Base-by-base conservation (phyloP, 2,797 vertebrate species). In the Cheracebus regulus region DNA sequence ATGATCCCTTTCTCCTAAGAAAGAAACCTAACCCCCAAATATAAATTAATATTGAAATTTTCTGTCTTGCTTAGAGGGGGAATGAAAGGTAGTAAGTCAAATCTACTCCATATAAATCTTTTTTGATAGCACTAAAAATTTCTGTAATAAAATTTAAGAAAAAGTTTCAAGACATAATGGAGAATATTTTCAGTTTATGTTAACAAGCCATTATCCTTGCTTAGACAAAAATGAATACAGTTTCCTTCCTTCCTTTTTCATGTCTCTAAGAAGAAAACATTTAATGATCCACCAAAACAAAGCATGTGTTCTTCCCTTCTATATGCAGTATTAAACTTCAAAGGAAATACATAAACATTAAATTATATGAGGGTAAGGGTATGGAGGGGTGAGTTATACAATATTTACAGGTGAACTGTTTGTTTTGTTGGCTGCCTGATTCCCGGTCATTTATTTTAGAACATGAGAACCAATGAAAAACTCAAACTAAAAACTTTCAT, bases 81-180 rank as follows among this genome's bases (percentile, higher is more conserved):
- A 94, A 89, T 89, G 57, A 91, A 93, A 93, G 57, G 41, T 46
- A 89, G 28, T 90, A 90, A 89, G 80, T 28, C 81, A 97, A 67
- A 82, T 64, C 20, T 36, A 95, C 15, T 82, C 36, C 78, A 91
- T 5, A 82, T 72, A 93, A 93, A 90, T 91, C 46, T 79, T 97
- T 61, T 87, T 88, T 89, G 50, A 75, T 0, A 75, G 5, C 46
- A 94, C 64, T 93, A 97, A n/a, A 78, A 96, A 93, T 88, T 88
- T 95, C 70, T 94, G 78, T 90, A 93, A 96, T 61, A 76, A 93
- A 67, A 55, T 61, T 70, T 72, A n/a, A 96, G 33, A 87, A 88
- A 93, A 90, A 76, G 17, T 78, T 97, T 86, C 24, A 86, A 52
- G 41, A 75, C 30, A 61, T 57, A 81, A 28, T 28, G 36, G 30